phyloP scores from a whole-genome alignment of 23 tunicate species.

The Clavelina lepadiformis region DNA sequence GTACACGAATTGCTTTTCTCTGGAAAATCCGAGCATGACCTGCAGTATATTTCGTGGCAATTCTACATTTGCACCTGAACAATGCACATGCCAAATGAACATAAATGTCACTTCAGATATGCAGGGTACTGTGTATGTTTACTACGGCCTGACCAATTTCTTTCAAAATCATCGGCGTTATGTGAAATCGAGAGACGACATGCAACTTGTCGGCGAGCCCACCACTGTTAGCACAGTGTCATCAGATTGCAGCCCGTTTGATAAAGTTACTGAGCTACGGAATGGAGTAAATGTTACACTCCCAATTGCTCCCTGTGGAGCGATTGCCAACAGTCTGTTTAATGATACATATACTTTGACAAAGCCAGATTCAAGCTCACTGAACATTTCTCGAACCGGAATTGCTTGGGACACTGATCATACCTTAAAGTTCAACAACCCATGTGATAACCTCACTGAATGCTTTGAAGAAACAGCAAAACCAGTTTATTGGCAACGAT shows the following conservation, averaged over 20 bases:
- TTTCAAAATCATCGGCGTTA: slow-evolving; percentile 98
- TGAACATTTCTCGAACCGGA: slow-evolving; percentile 37
- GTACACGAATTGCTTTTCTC: slow-evolving; percentile 67
- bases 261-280: background rate
- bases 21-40: background rate
- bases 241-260: slow-evolving; percentile 66
- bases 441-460: slow-evolving; percentile 6
- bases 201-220: slow-evolving; percentile 51
- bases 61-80: background rate
- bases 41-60: slow-evolving; percentile 20
- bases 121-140: slow-evolving; percentile 54
- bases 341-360: slow-evolving; percentile 69
- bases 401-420: slow-evolving; percentile 94
- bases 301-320: slow-evolving; percentile 93
- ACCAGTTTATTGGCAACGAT: slow-evolving; percentile 70
- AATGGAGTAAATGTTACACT: background rate
- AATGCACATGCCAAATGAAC: slow-evolving; percentile 36
- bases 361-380: background rate
- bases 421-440: slow-evolving; percentile 76
- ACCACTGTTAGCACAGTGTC: slow-evolving; percentile 9
- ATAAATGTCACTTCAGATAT: slow-evolving; percentile 18
- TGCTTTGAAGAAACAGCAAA: slow-evolving; percentile 26
- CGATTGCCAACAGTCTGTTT: slow-evolving; percentile 94
- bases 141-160: slow-evolving; percentile 80
- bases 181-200: slow-evolving; percentile 96